These are phyloP conservation scores for Meteorus cinctellus DNA, from an alignment of 2,888 invertebrate genomes.

Conservation along the genomic window DNA sequence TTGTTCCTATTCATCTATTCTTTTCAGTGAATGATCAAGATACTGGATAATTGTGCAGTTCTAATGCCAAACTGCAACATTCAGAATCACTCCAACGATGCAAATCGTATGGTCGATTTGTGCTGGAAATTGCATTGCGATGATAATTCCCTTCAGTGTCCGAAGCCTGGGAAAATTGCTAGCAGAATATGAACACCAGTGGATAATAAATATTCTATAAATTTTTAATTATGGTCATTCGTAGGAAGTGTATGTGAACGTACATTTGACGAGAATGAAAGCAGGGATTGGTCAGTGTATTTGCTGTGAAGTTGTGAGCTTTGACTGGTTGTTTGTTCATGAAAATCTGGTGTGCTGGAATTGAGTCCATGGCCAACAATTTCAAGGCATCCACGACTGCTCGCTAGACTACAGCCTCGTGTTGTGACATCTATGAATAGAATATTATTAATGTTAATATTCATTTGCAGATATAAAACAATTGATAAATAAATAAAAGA, in stretches of 20 bases:
- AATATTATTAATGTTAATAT: not conserved
- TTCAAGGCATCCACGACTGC: conserved; percentile 66
- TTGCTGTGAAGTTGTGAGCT: conserved; percentile 63
- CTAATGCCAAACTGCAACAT: conserved; percentile 68
- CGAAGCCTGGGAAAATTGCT: conserved; percentile 52
- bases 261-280: conserved; percentile 68
- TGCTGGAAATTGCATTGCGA: conserved; percentile 39
- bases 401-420: conserved; percentile 67
- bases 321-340: conserved; percentile 50
- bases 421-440: conserved; percentile 63
- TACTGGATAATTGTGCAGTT: conserved; percentile 65
- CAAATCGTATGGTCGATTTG: conserved; percentile 58
- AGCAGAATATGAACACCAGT: not conserved
- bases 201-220: conserved; percentile 1
- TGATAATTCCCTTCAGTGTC: conserved; percentile 58
- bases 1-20: not conserved
- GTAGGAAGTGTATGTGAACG: conserved; percentile 47
- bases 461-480: not conserved
- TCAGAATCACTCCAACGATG: conserved; percentile 71
- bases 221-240: not conserved
- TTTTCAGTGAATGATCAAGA: conserved; percentile 46
- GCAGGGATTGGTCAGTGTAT: conserved; percentile 66
- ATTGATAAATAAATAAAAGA: not conserved
- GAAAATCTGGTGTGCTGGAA: conserved; percentile 39
- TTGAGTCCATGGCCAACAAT: conserved; percentile 57